A percentile compares a stretch with the other conserved stretches of the same genome.
phyloP scores from a whole-genome alignment of 2,888 invertebrate species.

The Limenitis camilla region DNA sequence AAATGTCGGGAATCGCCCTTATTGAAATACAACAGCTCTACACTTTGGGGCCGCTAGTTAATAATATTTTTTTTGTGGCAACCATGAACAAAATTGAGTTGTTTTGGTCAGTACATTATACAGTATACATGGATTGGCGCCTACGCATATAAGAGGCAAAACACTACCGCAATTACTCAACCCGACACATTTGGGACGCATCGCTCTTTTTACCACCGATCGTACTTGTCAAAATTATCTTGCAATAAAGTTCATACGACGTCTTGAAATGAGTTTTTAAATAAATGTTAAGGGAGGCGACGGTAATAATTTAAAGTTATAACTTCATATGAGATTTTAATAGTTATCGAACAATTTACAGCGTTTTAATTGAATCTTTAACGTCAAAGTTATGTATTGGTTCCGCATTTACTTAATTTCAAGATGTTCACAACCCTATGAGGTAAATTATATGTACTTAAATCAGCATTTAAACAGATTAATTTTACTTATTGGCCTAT shows the following conservation, averaged over 20 bases:
- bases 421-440: conserved; percentile 10
- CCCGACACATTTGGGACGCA: conserved; percentile 32
- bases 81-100: conserved; percentile 52
- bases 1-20: no score
- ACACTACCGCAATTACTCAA: conserved; percentile 39
- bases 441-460: conserved; percentile 6
- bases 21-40: no score
- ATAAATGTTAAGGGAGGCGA: conserved; percentile 31
- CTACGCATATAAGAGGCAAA: conserved; percentile 33
- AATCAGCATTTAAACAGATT: conserved; percentile 20
- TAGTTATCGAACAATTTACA: not conserved
- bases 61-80: conserved; percentile 27
- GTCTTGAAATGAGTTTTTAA: conserved; percentile 20
- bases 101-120: conserved; percentile 29
- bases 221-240: conserved; percentile 29
- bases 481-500: conserved; percentile 29
- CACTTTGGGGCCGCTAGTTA: no score
- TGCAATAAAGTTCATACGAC: conserved; percentile 25
- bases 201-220: conserved; percentile 30
- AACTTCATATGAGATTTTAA: conserved; percentile 9
- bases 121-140: conserved; percentile 30
- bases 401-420: not conserved
- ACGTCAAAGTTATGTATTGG: not conserved
- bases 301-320: conserved; percentile 11
- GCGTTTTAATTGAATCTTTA: conserved; percentile 2